These are phyloP conservation scores for Adelognathus sp. DNA, from an alignment of 2,888 invertebrate genomes.

Conservation along the genomic window DNA sequence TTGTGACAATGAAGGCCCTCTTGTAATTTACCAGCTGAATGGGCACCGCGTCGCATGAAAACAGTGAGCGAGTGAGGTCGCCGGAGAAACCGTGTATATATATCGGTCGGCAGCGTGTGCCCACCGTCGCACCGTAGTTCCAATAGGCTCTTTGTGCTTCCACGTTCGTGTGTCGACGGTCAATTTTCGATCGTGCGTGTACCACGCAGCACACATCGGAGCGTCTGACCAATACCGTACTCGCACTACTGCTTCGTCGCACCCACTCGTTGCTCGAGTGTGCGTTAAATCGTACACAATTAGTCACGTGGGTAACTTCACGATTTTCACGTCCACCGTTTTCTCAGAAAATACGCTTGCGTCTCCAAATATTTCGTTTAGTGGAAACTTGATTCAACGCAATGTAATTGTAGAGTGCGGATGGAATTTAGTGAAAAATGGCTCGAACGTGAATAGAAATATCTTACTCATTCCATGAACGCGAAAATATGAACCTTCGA, in stretches of 20 bases:
- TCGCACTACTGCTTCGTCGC: conserved; percentile 6
- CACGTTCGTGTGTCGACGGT: conserved; percentile 19
- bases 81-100: not conserved
- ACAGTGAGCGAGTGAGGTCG: conserved; percentile 12
- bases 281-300: not conserved
- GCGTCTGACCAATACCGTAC: not conserved
- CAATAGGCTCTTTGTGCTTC: conserved; percentile 22
- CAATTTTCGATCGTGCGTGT: conserved; percentile 30
- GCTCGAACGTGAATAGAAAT: too few species aligned
- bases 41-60: conserved; percentile 21
- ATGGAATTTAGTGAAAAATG: too few species aligned
- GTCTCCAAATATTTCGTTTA: not conserved
- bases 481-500: too few species aligned
- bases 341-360: not conserved
- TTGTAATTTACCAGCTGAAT: conserved; percentile 37
- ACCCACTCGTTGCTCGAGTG: not conserved
- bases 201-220: not conserved
- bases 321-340: not conserved
- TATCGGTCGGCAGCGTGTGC: too few species aligned
- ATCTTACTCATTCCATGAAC: too few species aligned
- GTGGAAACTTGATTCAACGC: too few species aligned
- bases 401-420: too few species aligned
- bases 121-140: conserved; percentile 16
- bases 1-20: conserved; percentile 45
- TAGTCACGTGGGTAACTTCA: not conserved